Base-by-base conservation (phyloP, 2,797 vertebrate genomes). In the Xiphorhynchus erythropygius region DNA sequence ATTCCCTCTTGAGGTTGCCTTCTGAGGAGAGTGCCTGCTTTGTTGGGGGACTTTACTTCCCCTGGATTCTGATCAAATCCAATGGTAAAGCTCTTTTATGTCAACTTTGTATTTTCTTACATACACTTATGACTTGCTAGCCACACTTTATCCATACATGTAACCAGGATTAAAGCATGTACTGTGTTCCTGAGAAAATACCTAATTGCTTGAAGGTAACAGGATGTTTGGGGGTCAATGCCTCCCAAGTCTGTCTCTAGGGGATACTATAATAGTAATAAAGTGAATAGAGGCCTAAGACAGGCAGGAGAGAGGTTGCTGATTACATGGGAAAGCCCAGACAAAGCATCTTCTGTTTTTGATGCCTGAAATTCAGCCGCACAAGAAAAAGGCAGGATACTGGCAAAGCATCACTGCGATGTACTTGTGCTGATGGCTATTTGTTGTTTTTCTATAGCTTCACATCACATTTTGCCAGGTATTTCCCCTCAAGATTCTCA, bases 311-410 rank as follows among this genome's bases (percentile, higher is more conserved):
- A 95, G 93, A 88, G 76, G 76, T 91, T 96, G 87, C 62, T 86
- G 95, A 88, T 96, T 94, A 92, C 79, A 96, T 70, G 89, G 92
- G 84, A 91, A 93, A 96, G 59, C 41, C 69, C 69, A 96, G 89
- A 97, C 96, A 97, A 97, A 97, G 94, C 83, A 0, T 91, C 92
- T 89, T 96, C 94, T 97, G 94, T 97, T 93, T 94, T 89, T 88
- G 69, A 85, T 59, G 91, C 79, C 92, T 94, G 93, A 97, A 96
- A 95, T 92, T 91, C 92, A 93, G 87, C 69, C 2, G 0, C 50
- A 13, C 73, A 83, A 89, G 84, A 88, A 94, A 96, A 94, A 90
- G 70, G 81, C 94, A 97, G 92, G 92, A 94, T 93, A 90, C 63
- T 96, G 91, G 89, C 91, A 96, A 86, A 93, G 77, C 39, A 95